These are phyloP conservation scores for Cacoxenus indagator DNA, from an alignment of 2,888 invertebrate genomes.

Conservation along the genomic window DNA sequence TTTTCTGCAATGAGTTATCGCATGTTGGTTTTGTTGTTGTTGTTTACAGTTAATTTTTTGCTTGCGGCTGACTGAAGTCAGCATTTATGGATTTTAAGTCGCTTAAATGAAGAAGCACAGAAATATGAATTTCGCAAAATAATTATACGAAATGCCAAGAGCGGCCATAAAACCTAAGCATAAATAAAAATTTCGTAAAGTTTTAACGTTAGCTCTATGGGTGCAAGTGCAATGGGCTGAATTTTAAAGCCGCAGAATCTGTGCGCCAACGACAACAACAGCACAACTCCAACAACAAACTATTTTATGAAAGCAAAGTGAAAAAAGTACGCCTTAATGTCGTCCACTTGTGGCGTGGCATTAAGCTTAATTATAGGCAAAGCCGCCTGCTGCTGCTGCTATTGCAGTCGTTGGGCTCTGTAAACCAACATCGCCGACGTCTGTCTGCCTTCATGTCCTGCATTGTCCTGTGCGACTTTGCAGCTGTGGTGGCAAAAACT, in stretches of 20 bases:
- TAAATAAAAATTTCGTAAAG: not conserved
- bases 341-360: slow-evolving; percentile 37
- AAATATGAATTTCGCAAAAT: not conserved
- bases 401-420: slow-evolving; percentile 17
- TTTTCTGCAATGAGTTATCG: not conserved
- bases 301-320: slow-evolving; percentile 7
- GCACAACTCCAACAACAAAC: slow-evolving; percentile 21
- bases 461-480: not conserved
- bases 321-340: slow-evolving; percentile 28
- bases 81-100: not conserved
- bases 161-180: not conserved
- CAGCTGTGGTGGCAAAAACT: slow-evolving; percentile 43
- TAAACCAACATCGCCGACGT: not conserved
- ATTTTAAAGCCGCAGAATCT: not conserved
- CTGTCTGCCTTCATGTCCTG: slow-evolving; percentile 19
- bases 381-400: slow-evolving; percentile 22
- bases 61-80: not conserved
- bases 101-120: not conserved
- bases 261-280: slow-evolving; percentile 25
- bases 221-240: not conserved
- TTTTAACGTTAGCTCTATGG: slow-evolving; percentile 10
- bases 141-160: not conserved
- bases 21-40: not conserved
- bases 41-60: not conserved
- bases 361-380: slow-evolving; percentile 52